Conservation (phyloP, 2,888 invertebrate genomes). For the Nudaria mundana region DNA sequence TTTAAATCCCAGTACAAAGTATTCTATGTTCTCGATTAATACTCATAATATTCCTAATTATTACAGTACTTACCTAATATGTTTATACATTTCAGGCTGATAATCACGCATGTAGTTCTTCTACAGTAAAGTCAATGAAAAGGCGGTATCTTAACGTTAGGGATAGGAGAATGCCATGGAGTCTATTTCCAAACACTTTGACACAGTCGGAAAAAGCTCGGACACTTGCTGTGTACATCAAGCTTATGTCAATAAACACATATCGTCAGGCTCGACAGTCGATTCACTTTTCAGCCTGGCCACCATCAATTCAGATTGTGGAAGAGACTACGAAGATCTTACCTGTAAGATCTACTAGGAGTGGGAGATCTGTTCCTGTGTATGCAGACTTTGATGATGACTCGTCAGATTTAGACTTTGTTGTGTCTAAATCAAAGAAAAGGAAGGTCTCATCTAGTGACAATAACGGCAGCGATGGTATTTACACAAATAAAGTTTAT, state of each 20-base stretch:
- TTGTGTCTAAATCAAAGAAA: constrained; percentile 62
- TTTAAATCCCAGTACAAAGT: no score
- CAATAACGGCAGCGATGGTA: constrained; percentile 43
- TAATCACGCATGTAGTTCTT: constrained; percentile 21
- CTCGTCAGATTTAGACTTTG: constrained; percentile 66
- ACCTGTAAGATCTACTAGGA: constrained; percentile 65
- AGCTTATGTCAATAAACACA: constrained; percentile 68
- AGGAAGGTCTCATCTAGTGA: constrained; percentile 63
- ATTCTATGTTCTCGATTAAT: background rate
- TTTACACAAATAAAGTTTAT: constrained; percentile 56
- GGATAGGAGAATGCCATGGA: constrained; percentile 74
- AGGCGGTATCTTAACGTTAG: constrained; percentile 62
- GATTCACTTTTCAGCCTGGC: constrained; percentile 61
- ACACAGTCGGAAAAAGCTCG: constrained; percentile 66
- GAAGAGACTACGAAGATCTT: constrained; percentile 63
- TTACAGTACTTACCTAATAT: background rate
- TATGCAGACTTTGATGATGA: constrained; percentile 73
- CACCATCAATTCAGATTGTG: constrained; percentile 67
- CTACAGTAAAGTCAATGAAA: constrained; percentile 53
- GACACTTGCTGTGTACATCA: constrained; percentile 66
- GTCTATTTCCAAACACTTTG: constrained; percentile 56
- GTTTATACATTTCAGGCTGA: constrained; percentile 38
- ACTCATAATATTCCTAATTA: no score
- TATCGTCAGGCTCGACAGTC: constrained; percentile 66
- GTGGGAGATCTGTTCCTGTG: constrained; percentile 66